Conservation (phyloP, 2,113 vertebrate species). For the Abramis brama region DNA sequence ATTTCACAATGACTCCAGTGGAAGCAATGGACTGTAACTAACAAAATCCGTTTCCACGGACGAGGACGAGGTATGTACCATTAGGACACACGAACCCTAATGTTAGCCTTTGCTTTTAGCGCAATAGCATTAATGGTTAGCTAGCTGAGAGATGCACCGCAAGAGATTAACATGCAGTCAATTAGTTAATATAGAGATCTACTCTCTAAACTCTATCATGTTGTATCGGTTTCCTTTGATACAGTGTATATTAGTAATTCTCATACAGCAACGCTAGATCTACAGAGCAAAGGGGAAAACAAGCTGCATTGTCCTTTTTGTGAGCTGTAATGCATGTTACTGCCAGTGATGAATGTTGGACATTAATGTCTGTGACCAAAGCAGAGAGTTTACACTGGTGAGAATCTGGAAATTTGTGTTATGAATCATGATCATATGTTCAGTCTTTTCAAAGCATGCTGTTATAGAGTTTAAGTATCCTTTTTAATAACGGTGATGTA, state of each 20-base stretch:
- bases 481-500: not conserved
- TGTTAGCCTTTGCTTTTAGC: constrained; percentile 35
- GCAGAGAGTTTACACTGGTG: not conserved
- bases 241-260: too few species aligned
- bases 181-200: not conserved
- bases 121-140: constrained; percentile 32
- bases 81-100: not conserved
- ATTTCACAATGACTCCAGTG: not conserved
- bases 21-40: not conserved
- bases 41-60: not conserved
- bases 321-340: not conserved
- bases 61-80: constrained; percentile 25
- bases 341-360: too few species aligned
- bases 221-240: not conserved
- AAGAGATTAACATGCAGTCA: not conserved
- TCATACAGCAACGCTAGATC: not conserved
- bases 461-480: too few species aligned
- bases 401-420: not conserved
- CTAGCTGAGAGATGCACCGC: constrained; percentile 6
- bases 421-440: not conserved
- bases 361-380: not conserved
- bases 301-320: not conserved
- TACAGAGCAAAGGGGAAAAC: not conserved
- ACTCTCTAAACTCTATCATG: not conserved
- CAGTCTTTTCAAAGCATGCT: not conserved